phyloP scores from a whole-genome alignment of 2,797 vertebrate genomes.

The Lerista edwardsae region DNA sequence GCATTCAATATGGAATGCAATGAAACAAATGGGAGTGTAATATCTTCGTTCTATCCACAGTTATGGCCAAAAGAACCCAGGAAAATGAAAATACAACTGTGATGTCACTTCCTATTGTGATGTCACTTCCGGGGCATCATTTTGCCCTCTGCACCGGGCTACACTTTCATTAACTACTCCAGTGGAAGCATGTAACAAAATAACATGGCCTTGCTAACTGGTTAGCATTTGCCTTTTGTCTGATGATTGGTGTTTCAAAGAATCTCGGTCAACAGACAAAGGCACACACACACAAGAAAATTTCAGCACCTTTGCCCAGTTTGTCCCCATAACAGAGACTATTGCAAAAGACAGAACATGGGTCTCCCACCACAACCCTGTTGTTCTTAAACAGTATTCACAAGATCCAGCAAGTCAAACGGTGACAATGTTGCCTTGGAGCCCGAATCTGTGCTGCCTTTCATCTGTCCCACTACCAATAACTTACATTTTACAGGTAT shows the following conservation, averaged over 20 bases:
- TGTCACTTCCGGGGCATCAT: too few relatives aligned
- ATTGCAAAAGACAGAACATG: not conserved
- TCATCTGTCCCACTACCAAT: not conserved
- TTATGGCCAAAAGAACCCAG: too few relatives aligned
- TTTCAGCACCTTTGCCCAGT: not conserved
- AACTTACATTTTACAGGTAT: not conserved
- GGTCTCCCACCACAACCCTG: not conserved
- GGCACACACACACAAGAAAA: not conserved
- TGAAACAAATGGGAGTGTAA: too few relatives aligned
- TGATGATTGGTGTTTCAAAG: not conserved
- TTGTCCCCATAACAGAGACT: not conserved
- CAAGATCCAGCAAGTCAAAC: not conserved
- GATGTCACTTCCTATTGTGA: too few relatives aligned
- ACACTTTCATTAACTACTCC: too few relatives aligned
- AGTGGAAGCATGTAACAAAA: not conserved
- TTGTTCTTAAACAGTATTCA: conserved; percentile 24
- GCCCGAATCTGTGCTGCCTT: too few relatives aligned
- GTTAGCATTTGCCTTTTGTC: not conserved
- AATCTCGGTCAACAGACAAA: not conserved
- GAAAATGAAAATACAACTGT: too few relatives aligned
- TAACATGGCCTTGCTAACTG: not conserved
- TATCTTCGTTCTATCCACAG: too few relatives aligned
- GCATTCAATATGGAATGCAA: too few relatives aligned
- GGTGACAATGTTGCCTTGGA: too few relatives aligned
- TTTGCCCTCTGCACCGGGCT: too few relatives aligned